Evolutionary conservation across 2,113 vertebrate species (phyloP), one percentile per base, ranked within the genome.

Genomic region (Grantiella picta): DNA sequence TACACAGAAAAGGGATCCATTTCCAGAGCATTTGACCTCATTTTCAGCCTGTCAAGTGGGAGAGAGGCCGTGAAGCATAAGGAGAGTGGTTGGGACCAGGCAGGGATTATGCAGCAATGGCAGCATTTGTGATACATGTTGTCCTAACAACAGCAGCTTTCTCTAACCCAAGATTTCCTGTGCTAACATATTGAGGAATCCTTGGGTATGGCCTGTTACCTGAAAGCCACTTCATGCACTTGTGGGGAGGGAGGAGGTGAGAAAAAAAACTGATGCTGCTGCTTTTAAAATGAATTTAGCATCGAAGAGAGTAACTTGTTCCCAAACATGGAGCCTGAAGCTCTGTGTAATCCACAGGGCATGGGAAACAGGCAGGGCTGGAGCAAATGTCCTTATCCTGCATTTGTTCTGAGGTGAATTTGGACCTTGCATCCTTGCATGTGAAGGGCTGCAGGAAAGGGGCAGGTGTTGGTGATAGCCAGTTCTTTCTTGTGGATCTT

Each of bases 61-160:
- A 95, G 73, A 79, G 59, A 87, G 89, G 47, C 75, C 35, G 1
- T 86, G 87, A 96, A 94, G 95, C 85, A 75, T 79, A 95, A 82
- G 87, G 84, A 90, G 71, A 70, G 82, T 86, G 63, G 75, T 49
- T 93, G 93, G 44, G 85, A 91, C 52, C 60, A 70, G 59, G 52
- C 85, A 93, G 57, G 23, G 61, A 91, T 16, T 33, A 47, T 44
- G 53, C 38, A 66, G 72, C 40, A 82, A 47, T 35, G 33, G 76
- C 82, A 89, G 85, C 50, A 50, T 93, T 88, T 94, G 13, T 89
- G 83, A n/a, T 82, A 63, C 2, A 2, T 35, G 63, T 94, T 95
- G 75, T 94, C 89, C 88, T 96, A 96, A 95, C 78, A 95, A 80
- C 82, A 82, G 60, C 57, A 87, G 71, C 72, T 72, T 89, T 78